Base-by-base conservation (phyloP, 2,113 vertebrate species). In the Oceanodroma tethys region DNA sequence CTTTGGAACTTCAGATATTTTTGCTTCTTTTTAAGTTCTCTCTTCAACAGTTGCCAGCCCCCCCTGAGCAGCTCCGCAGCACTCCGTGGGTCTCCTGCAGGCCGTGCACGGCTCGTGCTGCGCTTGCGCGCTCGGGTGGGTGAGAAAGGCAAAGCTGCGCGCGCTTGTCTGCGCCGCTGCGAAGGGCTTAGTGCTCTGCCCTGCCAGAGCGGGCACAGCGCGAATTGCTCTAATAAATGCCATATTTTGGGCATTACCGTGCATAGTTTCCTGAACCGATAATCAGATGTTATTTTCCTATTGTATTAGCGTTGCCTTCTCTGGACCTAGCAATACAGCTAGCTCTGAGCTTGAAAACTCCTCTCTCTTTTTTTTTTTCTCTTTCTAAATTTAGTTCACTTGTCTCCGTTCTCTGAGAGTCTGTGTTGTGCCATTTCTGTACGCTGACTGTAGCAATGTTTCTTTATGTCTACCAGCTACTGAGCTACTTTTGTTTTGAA, bases 381-480 rank as follows among this genome's bases (percentile, higher is more conserved):
- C 3, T 38, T 68, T 89, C 75, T 91, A 95, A 76, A 81, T 95
- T 89, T 95, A 82, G 38, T 74, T 88, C 34, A 5, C 25, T 86
- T 0, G 1, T 73, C 72, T 95, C 50, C 19, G 42, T 90, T 96
- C 73, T 76, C 38, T 38, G 58, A 50, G 38, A 85, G 53, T 26
- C 78, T 71, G 30, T 70, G 16, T 89, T 72, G 23, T 43, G 86
- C 60, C 18, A 2, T 91, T 89, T 81, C 79, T 73, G 22, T n/a
- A 21, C 2, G 5, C 68, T 93, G 63, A 76, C 66, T 89, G 45
- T 38, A 52, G 66, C 81, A 66, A 10, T 34, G 27, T 52, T 91
- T 75, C 67, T 93, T 32, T 9, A 15, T 21, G 29, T 55, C 88
- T 79, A 9, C 45, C 48, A 25, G 48, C 70, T 73, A 23, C 56